Conservation (phyloP, 2,797 vertebrate genomes). For the Oreortyx pictus region DNA sequence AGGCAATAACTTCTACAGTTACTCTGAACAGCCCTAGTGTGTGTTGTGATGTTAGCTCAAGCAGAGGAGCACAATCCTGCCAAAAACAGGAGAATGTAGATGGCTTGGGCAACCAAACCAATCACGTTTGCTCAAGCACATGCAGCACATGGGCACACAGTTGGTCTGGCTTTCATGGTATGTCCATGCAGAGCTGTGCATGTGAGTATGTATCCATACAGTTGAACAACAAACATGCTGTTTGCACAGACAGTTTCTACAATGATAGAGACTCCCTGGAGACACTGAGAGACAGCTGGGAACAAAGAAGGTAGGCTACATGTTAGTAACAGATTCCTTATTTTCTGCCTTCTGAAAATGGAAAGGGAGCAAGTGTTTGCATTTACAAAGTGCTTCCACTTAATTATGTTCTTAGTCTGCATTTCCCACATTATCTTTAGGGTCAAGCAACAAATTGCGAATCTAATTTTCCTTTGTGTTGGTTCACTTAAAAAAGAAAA, state of each 20-base stretch:
- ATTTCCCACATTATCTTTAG: neutral
- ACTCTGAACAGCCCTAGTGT: neutral
- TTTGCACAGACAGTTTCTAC: neutral
- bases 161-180: neutral
- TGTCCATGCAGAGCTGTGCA: neutral
- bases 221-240: neutral
- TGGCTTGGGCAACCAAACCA: neutral
- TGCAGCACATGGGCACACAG: neutral
- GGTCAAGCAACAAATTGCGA: neutral
- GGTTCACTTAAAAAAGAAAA: neutral
- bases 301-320: neutral
- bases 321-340: neutral
- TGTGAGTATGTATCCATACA: neutral
- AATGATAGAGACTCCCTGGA: neutral
- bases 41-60: neutral
- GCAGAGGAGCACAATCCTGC: neutral
- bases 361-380: neutral
- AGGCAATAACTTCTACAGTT: constrained; percentile 4
- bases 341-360: constrained; percentile 6
- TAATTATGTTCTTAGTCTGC: neutral
- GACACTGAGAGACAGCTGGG: neutral
- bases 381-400: neutral
- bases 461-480: constrained; percentile 17
- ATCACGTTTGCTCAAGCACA: neutral
- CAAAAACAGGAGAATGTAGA: neutral